A percentile compares a stretch with the other conserved stretches of the same genome.
Conservation (phyloP, 2,113 vertebrate species). For the Ctenomys sociabilis region DNA sequence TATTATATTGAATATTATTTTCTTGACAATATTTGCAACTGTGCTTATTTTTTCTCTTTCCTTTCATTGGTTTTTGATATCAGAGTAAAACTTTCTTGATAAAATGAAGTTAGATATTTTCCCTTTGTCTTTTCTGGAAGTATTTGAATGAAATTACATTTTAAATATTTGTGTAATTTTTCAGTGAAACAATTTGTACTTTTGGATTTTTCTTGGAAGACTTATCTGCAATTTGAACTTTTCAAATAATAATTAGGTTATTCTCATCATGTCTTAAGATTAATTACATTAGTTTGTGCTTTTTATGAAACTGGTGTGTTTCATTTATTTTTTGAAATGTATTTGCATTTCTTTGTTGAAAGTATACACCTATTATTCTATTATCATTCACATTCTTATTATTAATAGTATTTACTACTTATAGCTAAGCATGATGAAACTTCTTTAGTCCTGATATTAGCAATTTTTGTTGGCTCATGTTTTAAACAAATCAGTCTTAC, state of each 20-base stretch:
- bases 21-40: not conserved
- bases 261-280: not conserved
- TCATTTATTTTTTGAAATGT: not conserved
- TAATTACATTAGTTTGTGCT: not conserved
- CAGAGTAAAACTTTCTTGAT: not conserved
- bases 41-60: not conserved
- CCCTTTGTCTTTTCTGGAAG: not conserved
- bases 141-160: not conserved
- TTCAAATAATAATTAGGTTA: not conserved
- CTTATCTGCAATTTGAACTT: not conserved
- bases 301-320: not conserved
- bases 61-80: not conserved
- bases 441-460: not conserved
- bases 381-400: not conserved
- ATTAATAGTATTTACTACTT: not conserved
- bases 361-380: not conserved
- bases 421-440: not conserved
- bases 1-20: not conserved
- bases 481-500: not conserved
- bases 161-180: not conserved
- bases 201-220: not conserved
- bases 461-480: not conserved
- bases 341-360: not conserved
- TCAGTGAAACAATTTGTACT: not conserved
- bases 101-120: not conserved